Conservation (phyloP, 2,888 invertebrate genomes). For the Chrysolina americana region DNA sequence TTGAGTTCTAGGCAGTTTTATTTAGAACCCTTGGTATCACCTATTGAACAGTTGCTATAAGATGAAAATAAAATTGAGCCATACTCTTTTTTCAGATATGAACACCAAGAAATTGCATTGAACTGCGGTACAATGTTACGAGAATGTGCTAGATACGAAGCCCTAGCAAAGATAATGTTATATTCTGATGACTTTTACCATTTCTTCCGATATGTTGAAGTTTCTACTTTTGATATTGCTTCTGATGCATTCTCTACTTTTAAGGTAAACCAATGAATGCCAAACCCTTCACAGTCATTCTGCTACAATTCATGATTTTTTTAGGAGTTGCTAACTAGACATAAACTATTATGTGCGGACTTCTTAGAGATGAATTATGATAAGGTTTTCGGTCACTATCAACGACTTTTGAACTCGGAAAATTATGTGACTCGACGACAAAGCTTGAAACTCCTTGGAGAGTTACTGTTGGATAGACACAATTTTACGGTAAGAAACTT, state of each 20-base stretch:
- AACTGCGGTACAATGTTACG: conserved; percentile 99
- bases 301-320: conserved; percentile 60
- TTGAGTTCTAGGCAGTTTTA: too few relatives aligned
- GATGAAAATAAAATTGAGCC: too few relatives aligned
- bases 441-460: conserved; percentile 97
- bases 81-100: conserved; percentile 80
- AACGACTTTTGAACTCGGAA: conserved; percentile 97
- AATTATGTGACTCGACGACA: conserved; percentile 99
- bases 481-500: conserved; percentile 90
- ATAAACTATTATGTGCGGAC: conserved; percentile 96
- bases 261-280: conserved; percentile 79
- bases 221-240: conserved; percentile 99
- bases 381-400: conserved; percentile 97
- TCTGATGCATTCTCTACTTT: conserved; percentile 99
- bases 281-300: conserved; percentile 22
- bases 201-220: conserved; percentile 99
- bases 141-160: conserved; percentile 98
- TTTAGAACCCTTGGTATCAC: too few relatives aligned
- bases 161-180: conserved; percentile 98
- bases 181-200: conserved; percentile 99
- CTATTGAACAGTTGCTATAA: too few relatives aligned
- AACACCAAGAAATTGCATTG: conserved; percentile 98
- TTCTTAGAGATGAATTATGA: conserved; percentile 99
- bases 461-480: conserved; percentile 97
- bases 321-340: conserved; percentile 92